Conservation (phyloP, 1,140 invertebrate genomes). For the Littorina saxatilis region DNA sequence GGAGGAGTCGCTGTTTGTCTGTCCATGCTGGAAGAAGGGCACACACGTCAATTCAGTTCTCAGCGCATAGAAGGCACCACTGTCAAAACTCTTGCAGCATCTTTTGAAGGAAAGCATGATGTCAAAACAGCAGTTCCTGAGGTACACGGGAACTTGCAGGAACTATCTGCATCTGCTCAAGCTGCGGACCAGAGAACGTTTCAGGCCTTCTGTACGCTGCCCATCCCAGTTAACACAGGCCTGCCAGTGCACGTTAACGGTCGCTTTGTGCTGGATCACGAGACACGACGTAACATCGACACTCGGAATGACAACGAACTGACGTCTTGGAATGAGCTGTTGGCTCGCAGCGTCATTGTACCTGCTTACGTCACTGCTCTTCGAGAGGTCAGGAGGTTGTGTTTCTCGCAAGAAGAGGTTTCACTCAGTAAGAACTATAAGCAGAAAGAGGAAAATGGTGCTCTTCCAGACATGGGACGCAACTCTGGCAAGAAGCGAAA, state of each 20-base stretch:
- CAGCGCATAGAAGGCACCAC: no score
- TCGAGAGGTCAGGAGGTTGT: neutral
- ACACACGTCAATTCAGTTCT: no score
- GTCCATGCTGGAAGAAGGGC: neutral
- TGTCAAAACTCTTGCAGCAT: no score
- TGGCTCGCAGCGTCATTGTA: conserved; percentile 57
- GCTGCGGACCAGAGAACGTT: neutral
- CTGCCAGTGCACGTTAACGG: conserved; percentile 72
- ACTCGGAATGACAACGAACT: conserved; percentile 38
- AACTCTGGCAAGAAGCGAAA: neutral
- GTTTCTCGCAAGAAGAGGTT: neutral
- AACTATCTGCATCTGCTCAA: neutral
- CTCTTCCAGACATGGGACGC: no score
- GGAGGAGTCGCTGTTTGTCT: conserved; percentile 63
- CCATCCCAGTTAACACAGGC: conserved; percentile 66
- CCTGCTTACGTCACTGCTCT: conserved; percentile 54
- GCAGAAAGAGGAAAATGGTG: no score
- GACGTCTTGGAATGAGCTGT: conserved; percentile 60
- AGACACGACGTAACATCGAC: conserved; percentile 66
- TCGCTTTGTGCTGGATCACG: conserved; percentile 71
- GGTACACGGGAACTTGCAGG: no score
- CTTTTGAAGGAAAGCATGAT: no score
- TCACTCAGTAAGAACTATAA: no score
- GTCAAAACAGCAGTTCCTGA: no score
- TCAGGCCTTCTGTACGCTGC: conserved; percentile 69